Conservation (phyloP, 2,888 invertebrate species). For the Podabrus alpinus region DNA sequence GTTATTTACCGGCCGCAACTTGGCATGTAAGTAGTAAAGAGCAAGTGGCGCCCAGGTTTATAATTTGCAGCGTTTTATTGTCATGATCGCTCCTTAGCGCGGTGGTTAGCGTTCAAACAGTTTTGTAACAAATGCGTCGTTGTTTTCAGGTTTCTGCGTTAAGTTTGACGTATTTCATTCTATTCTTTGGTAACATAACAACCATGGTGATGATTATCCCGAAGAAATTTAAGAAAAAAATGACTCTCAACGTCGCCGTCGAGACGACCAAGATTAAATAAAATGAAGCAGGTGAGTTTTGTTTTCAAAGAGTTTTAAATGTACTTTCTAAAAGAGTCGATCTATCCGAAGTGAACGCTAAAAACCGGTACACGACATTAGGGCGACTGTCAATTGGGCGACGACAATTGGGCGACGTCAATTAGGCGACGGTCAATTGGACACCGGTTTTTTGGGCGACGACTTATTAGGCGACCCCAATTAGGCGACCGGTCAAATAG, state of each 20-base stretch:
- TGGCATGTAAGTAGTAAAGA: constrained; percentile 78
- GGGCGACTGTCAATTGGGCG: too few species aligned
- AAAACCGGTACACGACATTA: too few species aligned
- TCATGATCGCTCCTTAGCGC: background rate
- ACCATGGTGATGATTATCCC: constrained; percentile 90
- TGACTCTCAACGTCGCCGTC: background rate
- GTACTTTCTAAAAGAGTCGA: background rate
- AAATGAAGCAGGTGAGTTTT: background rate
- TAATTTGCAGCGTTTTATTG: too few species aligned
- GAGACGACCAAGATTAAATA: background rate
- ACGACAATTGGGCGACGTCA: too few species aligned
- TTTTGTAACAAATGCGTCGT: background rate
- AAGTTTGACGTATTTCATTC: constrained; percentile 80
- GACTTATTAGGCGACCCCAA: too few species aligned
- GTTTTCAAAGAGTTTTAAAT: background rate
- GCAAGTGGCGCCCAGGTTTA: background rate
- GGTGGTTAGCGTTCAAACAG: background rate
- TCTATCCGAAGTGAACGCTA: background rate
- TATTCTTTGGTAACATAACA: constrained; percentile 88
- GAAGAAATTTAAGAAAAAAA: constrained; percentile 73
- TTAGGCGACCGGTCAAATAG: too few species aligned
- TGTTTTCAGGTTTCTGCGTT: constrained; percentile 64
- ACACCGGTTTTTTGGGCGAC: too few species aligned
- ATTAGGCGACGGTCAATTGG: too few species aligned
- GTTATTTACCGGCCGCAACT: constrained; percentile 76